Percentiles rank a stretch among this genome's conserved stretches.
These are phyloP conservation scores for Athene noctua DNA, from an alignment of 2,113 vertebrate species.

Conservation along the genomic window DNA sequence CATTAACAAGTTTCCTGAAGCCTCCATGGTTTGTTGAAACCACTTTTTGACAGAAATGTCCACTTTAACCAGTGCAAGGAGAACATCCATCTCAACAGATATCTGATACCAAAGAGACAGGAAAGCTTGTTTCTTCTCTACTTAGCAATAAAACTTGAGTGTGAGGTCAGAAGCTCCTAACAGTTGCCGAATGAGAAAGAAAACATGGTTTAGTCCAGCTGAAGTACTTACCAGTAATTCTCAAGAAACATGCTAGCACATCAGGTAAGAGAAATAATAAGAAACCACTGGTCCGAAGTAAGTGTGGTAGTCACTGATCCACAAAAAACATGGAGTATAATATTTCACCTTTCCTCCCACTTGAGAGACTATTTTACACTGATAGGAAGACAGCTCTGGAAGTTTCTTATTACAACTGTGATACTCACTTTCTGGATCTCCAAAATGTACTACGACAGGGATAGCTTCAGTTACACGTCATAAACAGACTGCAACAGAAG, in stretches of 20 bases:
- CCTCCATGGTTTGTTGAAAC: neutral
- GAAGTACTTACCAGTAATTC: neutral
- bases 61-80: neutral
- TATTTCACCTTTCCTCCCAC: neutral
- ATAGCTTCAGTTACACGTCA: neutral
- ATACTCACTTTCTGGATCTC: neutral
- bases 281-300: neutral
- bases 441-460: neutral
- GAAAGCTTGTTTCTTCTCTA: neutral
- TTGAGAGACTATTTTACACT: neutral
- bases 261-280: neutral
- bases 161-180: neutral
- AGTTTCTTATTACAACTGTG: neutral
- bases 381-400: neutral
- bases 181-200: neutral
- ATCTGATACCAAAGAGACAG: neutral
- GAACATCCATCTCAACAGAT: neutral
- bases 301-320: accelerated
- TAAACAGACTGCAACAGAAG: neutral
- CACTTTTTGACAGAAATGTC: neutral
- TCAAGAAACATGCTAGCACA: neutral
- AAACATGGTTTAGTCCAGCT: neutral
- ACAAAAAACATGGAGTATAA: neutral
- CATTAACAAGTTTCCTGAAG: neutral
- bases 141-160: neutral